Evolutionary conservation across 2,888 invertebrate genomes (phyloP).

Genomic region (Heliconius hortense): DNA sequence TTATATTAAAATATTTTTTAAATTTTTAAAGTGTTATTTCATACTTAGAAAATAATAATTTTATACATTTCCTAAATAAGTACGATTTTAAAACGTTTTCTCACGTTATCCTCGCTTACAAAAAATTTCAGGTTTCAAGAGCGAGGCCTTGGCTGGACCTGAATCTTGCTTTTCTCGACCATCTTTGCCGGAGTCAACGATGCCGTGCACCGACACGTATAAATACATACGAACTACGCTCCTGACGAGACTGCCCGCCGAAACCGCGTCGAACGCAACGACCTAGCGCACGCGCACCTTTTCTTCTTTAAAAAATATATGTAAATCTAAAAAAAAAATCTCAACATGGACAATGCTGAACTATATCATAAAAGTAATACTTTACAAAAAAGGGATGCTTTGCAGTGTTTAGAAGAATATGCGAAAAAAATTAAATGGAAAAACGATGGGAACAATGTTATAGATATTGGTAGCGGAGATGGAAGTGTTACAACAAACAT

Average conservation of each 20-base stretch:
- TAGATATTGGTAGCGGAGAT: slow-evolving; percentile 89
- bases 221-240: slow-evolving; percentile 65
- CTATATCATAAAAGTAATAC: slow-evolving; percentile 86
- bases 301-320: slow-evolving; percentile 38
- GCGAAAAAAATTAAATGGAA: slow-evolving; percentile 81
- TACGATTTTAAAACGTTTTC: not conserved
- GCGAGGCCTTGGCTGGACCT: slow-evolving; percentile 22
- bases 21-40: no score
- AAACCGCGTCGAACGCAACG: slow-evolving; percentile 64
- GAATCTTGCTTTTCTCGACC: slow-evolving; percentile 33
- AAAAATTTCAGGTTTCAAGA: slow-evolving; percentile 34
- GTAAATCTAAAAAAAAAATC: slow-evolving; percentile 41
- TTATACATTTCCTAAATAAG: no score
- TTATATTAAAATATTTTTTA: no score
- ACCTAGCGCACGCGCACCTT: slow-evolving; percentile 60
- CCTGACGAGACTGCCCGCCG: slow-evolving; percentile 61
- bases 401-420: slow-evolving; percentile 85
- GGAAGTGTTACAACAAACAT: slow-evolving; percentile 85
- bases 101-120: slow-evolving; percentile 3
- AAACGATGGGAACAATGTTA: slow-evolving; percentile 62
- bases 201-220: slow-evolving; percentile 61
- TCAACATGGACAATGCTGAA: slow-evolving; percentile 82
- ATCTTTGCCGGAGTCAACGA: slow-evolving; percentile 46
- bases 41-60: no score
- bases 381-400: slow-evolving; percentile 83